Conservation (phyloP, 2,797 vertebrate species). For the Syncerus caffer region DNA sequence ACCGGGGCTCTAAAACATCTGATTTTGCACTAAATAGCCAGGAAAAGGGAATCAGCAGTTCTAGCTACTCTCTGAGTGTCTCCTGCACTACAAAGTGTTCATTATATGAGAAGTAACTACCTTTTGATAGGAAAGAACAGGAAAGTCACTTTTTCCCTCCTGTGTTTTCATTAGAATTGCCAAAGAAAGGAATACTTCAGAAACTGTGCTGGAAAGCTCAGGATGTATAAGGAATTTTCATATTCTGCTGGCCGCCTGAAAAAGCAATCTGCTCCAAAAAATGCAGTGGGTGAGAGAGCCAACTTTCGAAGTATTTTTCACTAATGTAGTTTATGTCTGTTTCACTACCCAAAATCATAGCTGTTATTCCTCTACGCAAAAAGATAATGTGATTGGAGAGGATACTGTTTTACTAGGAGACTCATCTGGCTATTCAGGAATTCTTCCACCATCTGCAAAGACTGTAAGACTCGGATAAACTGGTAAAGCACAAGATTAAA, state of each 20-base stretch:
- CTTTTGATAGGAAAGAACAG: constrained; percentile 59
- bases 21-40: constrained; percentile 26
- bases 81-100: constrained; percentile 50
- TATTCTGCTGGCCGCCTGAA: constrained; percentile 60
- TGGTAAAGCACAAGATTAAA: not conserved
- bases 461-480: not conserved
- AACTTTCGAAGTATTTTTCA: constrained; percentile 50
- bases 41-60: not conserved
- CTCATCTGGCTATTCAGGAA: not conserved
- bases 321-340: not conserved
- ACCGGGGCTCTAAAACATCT: not conserved
- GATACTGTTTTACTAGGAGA: not conserved
- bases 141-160: constrained; percentile 63
- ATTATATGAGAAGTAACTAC: constrained; percentile 71
- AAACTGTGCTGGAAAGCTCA: constrained; percentile 52
- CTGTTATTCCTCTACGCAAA: not conserved
- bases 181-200: constrained; percentile 57
- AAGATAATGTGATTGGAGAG: not conserved
- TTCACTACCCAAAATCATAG: constrained; percentile 37
- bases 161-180: constrained; percentile 69
- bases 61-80: constrained; percentile 45
- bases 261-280: constrained; percentile 73
- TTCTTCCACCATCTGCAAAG: constrained; percentile 22
- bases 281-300: constrained; percentile 43
- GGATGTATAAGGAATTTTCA: constrained; percentile 66